Evolutionary conservation across 2,888 invertebrate species (phyloP).

Genomic region (Andrena chrysosceles): DNA sequence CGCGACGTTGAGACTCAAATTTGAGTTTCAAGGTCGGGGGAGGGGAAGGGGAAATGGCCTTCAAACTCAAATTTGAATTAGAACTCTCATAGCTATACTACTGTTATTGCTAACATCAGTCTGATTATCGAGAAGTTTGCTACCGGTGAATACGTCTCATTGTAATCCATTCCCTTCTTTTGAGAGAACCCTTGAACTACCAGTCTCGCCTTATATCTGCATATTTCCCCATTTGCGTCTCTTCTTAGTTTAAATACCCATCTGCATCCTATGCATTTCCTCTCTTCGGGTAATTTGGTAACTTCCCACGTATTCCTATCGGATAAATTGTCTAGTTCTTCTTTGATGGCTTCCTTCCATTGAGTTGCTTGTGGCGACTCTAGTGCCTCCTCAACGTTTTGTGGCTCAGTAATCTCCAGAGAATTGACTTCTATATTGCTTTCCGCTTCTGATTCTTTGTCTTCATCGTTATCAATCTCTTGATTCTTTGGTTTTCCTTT

Average conservation of each 20-base stretch:
- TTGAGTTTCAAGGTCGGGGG: too few relatives aligned
- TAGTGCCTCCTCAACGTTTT: not conserved
- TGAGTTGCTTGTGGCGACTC: not conserved
- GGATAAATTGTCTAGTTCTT: not conserved
- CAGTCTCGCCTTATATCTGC: conserved; percentile 10
- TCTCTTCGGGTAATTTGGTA: not conserved
- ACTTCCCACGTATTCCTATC: conserved; percentile 5
- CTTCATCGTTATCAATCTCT: not conserved
- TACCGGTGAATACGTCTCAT: conserved; percentile 16
- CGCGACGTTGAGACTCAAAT: too few relatives aligned
- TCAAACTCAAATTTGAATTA: too few relatives aligned
- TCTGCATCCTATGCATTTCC: conserved; percentile 14
- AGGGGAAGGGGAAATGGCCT: too few relatives aligned
- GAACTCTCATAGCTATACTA: too few relatives aligned
- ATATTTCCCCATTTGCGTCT: conserved; percentile 5
- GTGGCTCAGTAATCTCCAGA: not conserved
- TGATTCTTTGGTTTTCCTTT: not conserved
- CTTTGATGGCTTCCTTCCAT: conserved; percentile 2
- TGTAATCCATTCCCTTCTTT: not conserved
- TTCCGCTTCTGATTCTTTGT: too few relatives aligned
- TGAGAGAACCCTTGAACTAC: conserved; percentile 15
- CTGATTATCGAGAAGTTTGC: conserved; percentile 7
- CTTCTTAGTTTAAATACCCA: conserved; percentile 12
- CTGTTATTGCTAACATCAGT: conserved; percentile 9
- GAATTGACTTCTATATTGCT: too few relatives aligned